These are phyloP conservation scores for Mugil cephalus DNA, from an alignment of 2,113 vertebrate genomes.

Conservation along the genomic window DNA sequence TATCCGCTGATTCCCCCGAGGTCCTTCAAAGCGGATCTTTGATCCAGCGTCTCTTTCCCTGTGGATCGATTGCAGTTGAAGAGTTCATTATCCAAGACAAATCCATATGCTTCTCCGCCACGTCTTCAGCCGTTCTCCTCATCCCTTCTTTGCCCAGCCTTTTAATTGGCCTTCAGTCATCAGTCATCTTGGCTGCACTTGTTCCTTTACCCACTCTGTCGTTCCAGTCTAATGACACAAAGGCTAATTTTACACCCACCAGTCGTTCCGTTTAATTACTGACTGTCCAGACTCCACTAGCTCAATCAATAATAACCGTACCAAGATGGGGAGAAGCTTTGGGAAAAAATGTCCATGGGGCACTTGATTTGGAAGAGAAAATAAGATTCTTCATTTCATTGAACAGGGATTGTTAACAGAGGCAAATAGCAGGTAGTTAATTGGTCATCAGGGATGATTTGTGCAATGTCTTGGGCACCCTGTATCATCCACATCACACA, in stretches of 20 bases:
- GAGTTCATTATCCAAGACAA: slow-evolving; percentile 77
- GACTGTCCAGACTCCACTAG: slow-evolving; percentile 78
- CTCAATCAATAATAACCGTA: slow-evolving; percentile 80
- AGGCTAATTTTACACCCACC: slow-evolving; percentile 87
- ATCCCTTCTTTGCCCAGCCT: slow-evolving; percentile 54
- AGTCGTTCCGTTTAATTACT: slow-evolving; percentile 85
- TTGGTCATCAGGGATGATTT: slow-evolving; percentile 46
- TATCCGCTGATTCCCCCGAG: slow-evolving; percentile 40
- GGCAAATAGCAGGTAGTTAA: slow-evolving; percentile 51
- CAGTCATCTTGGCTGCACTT: slow-evolving; percentile 73
- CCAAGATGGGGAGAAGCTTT: slow-evolving; percentile 53
- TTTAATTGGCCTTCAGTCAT: slow-evolving; percentile 80
- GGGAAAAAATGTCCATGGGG: slow-evolving; percentile 41
- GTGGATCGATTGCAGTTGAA: slow-evolving; percentile 74
- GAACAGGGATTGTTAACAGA: slow-evolving; percentile 30
- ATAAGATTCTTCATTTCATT: slow-evolving; percentile 49
- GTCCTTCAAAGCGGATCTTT: slow-evolving; percentile 56
- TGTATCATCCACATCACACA: not conserved
- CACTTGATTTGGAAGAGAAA: slow-evolving; percentile 56
- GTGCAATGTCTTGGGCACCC: slow-evolving; percentile 28
- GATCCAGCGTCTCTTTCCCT: slow-evolving; percentile 50
- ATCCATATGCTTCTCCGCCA: slow-evolving; percentile 65
- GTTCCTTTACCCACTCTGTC: slow-evolving; percentile 71
- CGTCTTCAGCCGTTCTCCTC: slow-evolving; percentile 57
- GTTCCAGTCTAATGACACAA: slow-evolving; percentile 82